Base-by-base conservation (phyloP, 2,888 invertebrate species). In the Watsonalla binaria region DNA sequence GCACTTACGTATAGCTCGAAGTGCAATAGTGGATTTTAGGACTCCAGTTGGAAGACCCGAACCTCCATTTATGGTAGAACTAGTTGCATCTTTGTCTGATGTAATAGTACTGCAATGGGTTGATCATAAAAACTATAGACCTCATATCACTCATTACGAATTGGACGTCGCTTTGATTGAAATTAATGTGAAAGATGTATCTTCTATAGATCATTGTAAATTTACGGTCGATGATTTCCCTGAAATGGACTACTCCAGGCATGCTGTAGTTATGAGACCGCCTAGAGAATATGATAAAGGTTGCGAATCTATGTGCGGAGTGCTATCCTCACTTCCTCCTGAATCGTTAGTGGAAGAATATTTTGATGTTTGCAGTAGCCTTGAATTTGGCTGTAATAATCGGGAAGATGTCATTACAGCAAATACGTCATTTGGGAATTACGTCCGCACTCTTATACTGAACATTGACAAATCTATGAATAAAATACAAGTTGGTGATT, bases 271-370 rank as follows among this genome's bases (percentile, higher is more conserved):
- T 0, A 76, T 76, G 72, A 76, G 74, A 61, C 86, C 88, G 8
- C 90, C 90, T 15, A 65, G 67, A 13, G 74, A 79, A 35, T 90
- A 90, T 62, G 77, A 73, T 5, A 76, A 62, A 61, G 75, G 76
- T 6, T 90, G 90, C 62, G 83, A 86, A 64, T 80, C 83, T 6
- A 82, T 78, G 74, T 89, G 87, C 60, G 88, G 85, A 0, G 54
- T 83, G 7, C 63, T 84, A 6, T 80, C 86, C 2, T 70, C 78
- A 1, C 73, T 72, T 5, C 78, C 84, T 5, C 68, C 68, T 34
- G 84, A 82, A 2, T 79, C 81, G 0, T 67, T 86, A 67, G 74
- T 77, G 0, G 81, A 87, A 56, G 85, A 86, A 11, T 65, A 78
- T 54, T 86, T 89, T 56, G 87, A 89, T 54, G 65, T 88, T 7